phyloP scores from a whole-genome alignment of 2,888 invertebrate genomes.

The Sarcophaga caerulescens region DNA sequence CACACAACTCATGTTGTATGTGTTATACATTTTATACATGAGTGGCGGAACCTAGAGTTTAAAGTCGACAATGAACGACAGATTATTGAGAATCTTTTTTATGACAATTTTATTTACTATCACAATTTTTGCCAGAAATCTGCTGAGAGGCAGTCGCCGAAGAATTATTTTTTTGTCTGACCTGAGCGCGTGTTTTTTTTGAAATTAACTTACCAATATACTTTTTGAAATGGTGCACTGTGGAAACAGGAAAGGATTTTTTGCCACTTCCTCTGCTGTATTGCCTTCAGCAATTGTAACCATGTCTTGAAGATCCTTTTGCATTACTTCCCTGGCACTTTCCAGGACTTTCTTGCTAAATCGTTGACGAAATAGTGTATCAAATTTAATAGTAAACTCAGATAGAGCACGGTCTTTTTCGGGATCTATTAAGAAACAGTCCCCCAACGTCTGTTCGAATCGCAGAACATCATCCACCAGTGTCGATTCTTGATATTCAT shows the following conservation, averaged over 20 bases:
- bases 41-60: too few relatives aligned
- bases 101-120: too few relatives aligned
- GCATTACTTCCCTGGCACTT: constrained; percentile 87
- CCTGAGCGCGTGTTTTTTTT: background rate
- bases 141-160: too few relatives aligned
- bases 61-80: too few relatives aligned
- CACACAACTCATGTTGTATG: too few relatives aligned
- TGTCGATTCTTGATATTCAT: constrained; percentile 86
- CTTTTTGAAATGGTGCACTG: constrained; percentile 80
- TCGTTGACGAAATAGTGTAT: constrained; percentile 88
- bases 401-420: constrained; percentile 84
- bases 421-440: constrained; percentile 83
- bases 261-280: constrained; percentile 71
- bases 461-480: constrained; percentile 85
- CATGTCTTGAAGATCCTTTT: constrained; percentile 90
- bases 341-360: constrained; percentile 87
- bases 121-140: too few relatives aligned
- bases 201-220: constrained; percentile 78
- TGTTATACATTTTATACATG: too few relatives aligned
- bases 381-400: constrained; percentile 88
- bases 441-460: constrained; percentile 85
- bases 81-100: too few relatives aligned
- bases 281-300: constrained; percentile 83
- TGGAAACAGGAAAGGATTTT: constrained; percentile 78
- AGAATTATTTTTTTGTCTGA: too few relatives aligned